phyloP scores from a whole-genome alignment of 1,140 invertebrate species.

The Drosophila littoralis region DNA sequence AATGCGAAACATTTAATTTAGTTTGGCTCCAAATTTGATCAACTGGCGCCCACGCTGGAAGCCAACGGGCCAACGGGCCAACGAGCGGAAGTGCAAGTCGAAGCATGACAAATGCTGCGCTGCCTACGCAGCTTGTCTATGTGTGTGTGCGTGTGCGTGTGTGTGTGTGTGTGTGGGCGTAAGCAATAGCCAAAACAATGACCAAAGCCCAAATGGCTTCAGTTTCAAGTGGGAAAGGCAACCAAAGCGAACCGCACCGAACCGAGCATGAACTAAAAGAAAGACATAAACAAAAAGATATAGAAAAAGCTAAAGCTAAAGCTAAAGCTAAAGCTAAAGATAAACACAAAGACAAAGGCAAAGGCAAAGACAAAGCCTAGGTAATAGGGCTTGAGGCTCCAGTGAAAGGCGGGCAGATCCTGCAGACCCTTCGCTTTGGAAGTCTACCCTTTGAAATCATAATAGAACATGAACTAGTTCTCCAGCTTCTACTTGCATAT shows the following conservation, averaged over 20 bases:
- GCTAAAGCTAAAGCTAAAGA: neutral
- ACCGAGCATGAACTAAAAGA: no score
- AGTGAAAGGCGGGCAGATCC: neutral
- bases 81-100: slow-evolving; percentile 17
- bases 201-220: neutral
- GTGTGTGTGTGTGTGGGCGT: neutral
- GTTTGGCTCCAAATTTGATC: neutral
- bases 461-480: no score
- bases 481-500: no score
- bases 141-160: neutral
- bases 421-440: neutral
- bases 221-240: neutral
- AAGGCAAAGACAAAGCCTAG: no score
- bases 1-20: slow-evolving; percentile 7
- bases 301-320: neutral
- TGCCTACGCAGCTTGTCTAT: neutral
- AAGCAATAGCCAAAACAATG: slow-evolving; percentile 2
- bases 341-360: no score
- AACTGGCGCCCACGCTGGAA: slow-evolving; percentile 3
- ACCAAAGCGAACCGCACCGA: no score
- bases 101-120: slow-evolving; percentile 7
- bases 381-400: no score
- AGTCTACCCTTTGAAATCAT: no score
- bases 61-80: neutral
- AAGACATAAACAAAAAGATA: neutral